These are phyloP conservation scores for Drosophila cognata DNA, from an alignment of 2,888 invertebrate species.

Conservation along the genomic window DNA sequence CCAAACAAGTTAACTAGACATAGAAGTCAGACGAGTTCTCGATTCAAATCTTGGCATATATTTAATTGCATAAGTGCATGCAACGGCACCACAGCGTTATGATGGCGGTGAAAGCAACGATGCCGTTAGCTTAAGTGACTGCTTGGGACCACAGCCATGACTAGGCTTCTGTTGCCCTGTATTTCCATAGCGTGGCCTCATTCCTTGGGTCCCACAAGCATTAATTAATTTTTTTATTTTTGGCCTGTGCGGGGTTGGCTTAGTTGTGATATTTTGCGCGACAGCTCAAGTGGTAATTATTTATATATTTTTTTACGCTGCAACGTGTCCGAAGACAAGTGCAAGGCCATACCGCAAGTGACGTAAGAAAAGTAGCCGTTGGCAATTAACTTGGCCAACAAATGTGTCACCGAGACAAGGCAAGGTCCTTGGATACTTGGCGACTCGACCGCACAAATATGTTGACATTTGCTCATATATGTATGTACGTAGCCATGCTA, in stretches of 20 bases:
- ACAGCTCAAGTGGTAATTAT: conserved; percentile 67
- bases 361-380: conserved; percentile 26
- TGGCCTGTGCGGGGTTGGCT: conserved; percentile 29
- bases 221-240: conserved; percentile 38
- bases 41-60: conserved; percentile 9
- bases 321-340: conserved; percentile 51
- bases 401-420: conserved; percentile 63
- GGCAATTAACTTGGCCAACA: conserved; percentile 44
- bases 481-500: conserved; percentile 8
- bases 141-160: conserved; percentile 9
- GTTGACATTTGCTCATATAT: conserved; percentile 61
- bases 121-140: conserved; percentile 21
- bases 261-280: conserved; percentile 70
- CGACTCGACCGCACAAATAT: conserved; percentile 14
- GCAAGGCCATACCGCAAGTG: conserved; percentile 58
- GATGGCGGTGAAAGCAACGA: conserved; percentile 11
- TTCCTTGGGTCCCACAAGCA: conserved; percentile 11
- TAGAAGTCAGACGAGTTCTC: background rate
- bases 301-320: conserved; percentile 35
- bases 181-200: conserved; percentile 4
- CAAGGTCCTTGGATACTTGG: conserved; percentile 54
- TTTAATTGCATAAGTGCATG: conserved; percentile 66
- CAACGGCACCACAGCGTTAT: conserved; percentile 24
- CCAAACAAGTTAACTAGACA: background rate
- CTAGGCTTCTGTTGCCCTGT: background rate